These are phyloP conservation scores for Acutogordius australiensis DNA, from an alignment of 2,888 invertebrate genomes.

Conservation along the genomic window DNA sequence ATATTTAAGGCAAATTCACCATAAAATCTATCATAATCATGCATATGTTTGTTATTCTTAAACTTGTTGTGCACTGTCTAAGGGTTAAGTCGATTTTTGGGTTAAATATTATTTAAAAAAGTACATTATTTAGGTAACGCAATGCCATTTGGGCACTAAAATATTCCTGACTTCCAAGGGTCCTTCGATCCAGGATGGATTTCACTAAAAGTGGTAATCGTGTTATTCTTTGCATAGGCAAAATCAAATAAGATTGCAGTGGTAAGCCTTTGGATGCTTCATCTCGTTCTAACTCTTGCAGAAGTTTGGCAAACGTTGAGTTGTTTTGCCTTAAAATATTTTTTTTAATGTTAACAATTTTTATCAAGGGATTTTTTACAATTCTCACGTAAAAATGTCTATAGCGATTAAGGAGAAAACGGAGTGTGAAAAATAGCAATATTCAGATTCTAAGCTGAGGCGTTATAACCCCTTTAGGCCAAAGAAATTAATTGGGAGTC, in stretches of 20 bases:
- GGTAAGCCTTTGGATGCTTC: neutral
- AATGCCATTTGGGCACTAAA: neutral
- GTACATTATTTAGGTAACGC: neutral
- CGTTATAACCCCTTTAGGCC: no score
- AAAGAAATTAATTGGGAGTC: no score
- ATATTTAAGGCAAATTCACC: no score
- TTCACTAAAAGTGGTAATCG: neutral
- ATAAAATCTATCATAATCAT: no score
- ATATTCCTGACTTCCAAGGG: neutral
- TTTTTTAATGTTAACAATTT: neutral
- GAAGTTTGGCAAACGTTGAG: neutral
- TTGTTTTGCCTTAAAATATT: conserved; percentile 1
- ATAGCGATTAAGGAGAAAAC: no score
- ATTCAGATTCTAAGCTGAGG: no score
- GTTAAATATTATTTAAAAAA: no score
- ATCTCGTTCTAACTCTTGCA: neutral
- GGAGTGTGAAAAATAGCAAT: no score
- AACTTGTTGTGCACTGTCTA: no score
- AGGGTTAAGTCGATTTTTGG: no score
- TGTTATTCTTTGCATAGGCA: neutral
- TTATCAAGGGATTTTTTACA: neutral
- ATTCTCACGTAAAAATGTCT: no score
- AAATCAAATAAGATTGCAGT: neutral
- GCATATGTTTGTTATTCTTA: no score
- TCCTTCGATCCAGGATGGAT: neutral